A percentile compares a stretch with the other conserved stretches of the same genome.
Conservation (phyloP, 2,113 vertebrate genomes). For the Acinonyx jubatus region DNA sequence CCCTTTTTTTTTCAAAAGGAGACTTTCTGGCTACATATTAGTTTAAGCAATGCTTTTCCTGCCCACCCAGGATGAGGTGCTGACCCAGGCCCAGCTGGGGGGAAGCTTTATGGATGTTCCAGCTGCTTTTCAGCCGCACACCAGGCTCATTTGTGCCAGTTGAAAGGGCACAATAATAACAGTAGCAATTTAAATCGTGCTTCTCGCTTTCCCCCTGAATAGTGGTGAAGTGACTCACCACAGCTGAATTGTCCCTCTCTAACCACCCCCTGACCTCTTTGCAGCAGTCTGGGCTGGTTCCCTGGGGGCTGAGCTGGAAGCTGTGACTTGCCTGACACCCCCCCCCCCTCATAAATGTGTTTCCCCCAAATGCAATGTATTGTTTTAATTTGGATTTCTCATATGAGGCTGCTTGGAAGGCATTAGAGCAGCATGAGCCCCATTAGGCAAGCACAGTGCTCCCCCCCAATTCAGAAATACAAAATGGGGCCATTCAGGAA, state of each 20-base stretch:
- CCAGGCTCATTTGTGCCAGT: slow-evolving; percentile 72
- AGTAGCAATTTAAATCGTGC: slow-evolving; percentile 76
- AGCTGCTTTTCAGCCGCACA: slow-evolving; percentile 55
- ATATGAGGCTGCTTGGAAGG: slow-evolving; percentile 32
- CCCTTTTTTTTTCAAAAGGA: neutral
- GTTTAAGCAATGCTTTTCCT: slow-evolving; percentile 52
- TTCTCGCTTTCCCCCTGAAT: slow-evolving; percentile 59
- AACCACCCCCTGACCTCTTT: slow-evolving; percentile 59
- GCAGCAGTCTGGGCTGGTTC: slow-evolving; percentile 46
- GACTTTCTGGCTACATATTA: slow-evolving; percentile 41
- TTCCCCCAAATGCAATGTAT: slow-evolving; percentile 60
- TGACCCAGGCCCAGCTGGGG: slow-evolving; percentile 66
- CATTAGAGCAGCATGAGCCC: slow-evolving; percentile 31
- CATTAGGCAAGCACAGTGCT: slow-evolving; percentile 33
- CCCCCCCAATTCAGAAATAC: slow-evolving; percentile 42
- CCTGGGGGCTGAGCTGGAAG: slow-evolving; percentile 49
- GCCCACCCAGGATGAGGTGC: slow-evolving; percentile 47
- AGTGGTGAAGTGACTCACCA: slow-evolving; percentile 75
- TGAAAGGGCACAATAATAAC: slow-evolving; percentile 77
- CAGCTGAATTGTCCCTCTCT: slow-evolving; percentile 59
- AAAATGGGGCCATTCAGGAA: slow-evolving; percentile 40
- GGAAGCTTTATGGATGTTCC: slow-evolving; percentile 68
- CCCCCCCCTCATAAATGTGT: slow-evolving; percentile 27
- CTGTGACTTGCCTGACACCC: neutral
- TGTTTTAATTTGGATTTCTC: slow-evolving; percentile 73